Evolutionary conservation across 2,113 vertebrate genomes (phyloP).

Genomic region (Pygoscelis antarcticus): DNA sequence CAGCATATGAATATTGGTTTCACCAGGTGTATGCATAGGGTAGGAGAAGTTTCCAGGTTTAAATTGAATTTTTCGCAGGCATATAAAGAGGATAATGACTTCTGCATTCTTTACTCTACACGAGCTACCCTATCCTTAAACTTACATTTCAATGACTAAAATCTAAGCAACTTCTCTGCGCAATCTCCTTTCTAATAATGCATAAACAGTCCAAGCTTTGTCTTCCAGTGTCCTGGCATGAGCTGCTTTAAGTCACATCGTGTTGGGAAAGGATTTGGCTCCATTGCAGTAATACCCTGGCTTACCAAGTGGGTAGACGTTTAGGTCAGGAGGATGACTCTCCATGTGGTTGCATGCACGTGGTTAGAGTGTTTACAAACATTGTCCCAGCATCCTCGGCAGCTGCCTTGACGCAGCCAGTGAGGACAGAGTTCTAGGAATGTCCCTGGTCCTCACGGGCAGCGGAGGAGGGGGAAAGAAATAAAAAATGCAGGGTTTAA

Average conservation of each 20-base stretch:
- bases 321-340: conserved; percentile 34
- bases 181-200: not conserved
- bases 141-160: not conserved
- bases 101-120: not conserved
- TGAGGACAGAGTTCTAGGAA: conserved; percentile 25
- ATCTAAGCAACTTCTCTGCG: not conserved
- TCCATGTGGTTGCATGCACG: conserved; percentile 26
- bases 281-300: not conserved
- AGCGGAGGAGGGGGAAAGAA: not conserved
- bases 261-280: conserved; percentile 25
- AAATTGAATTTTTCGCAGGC: not conserved
- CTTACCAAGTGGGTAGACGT: conserved; percentile 10
- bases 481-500: not conserved
- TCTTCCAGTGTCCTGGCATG: not conserved
- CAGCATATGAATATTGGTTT: not conserved
- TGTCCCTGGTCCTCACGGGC: not conserved
- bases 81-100: not conserved
- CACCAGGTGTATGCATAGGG: not conserved
- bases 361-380: conserved; percentile 64
- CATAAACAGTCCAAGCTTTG: not conserved
- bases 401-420: conserved; percentile 28
- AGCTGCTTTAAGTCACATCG: not conserved
- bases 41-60: not conserved
- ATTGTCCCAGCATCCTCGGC: conserved; percentile 33
- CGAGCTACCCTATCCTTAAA: not conserved